Base-by-base conservation (phyloP, 2,888 invertebrate genomes). In the Adela reaumurella region DNA sequence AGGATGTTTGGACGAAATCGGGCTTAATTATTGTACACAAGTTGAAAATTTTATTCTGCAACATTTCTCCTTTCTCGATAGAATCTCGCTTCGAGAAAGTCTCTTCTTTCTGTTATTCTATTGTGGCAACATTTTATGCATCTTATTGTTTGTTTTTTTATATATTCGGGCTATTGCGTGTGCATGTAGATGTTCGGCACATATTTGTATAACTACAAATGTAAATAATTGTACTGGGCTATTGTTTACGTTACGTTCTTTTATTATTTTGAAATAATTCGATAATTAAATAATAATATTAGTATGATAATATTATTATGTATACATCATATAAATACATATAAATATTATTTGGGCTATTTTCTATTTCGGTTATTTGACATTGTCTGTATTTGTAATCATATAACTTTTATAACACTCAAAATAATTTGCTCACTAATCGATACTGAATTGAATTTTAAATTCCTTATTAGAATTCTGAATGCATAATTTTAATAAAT, bases 1-100 rank as follows among this genome's bases (percentile, higher is more conserved):
- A 43, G 17, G 55, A 51, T 60, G 58, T 68, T 62, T 68, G 64
- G 57, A 63, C 55, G n/a, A 54, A 57, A 66, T 57, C 59, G 63
- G 53, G 54, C 62, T 76, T 74, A 74, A 64, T 62, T 68, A 72
- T 71, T 70, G 67, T 72, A 77, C 67, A 76, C 66, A 71, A 68
- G 68, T 74, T 72, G 74, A 69, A 35, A 16, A 35, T 35, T 14
- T 65, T 76, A 74, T 76, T 76, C 76, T 66, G 78, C 78, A 78
- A 78, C 78, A 78, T 77, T 77, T 77, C 77, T 77, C n/a, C n/a
- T n/a, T n/a, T n/a, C n/a, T n/a, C n/a, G n/a, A n/a, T n/a, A n/a
- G n/a, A n/a, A n/a, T n/a, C n/a, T n/a, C n/a, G n/a, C n/a, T n/a
- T 24, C 8, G 24, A 24, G 24, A 24, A 6, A 8, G 4, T 4